A percentile compares a stretch with the other conserved stretches of the same genome.
phyloP scores from a whole-genome alignment of 2,113 vertebrate species.

The Bufo gargarizans region DNA sequence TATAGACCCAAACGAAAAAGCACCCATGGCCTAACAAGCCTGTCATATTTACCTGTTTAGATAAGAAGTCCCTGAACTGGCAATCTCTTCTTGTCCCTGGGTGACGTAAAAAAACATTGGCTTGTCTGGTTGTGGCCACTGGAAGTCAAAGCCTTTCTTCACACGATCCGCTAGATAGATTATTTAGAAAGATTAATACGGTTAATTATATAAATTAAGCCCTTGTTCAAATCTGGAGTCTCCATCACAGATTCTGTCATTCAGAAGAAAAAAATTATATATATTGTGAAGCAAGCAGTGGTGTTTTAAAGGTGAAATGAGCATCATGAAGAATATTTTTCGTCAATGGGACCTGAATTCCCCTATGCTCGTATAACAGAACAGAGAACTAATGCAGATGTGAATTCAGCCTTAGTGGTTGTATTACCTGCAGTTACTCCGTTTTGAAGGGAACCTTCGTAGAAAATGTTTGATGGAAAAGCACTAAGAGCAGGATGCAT shows the following conservation, averaged over 20 bases:
- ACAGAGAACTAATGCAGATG: too few relatives aligned
- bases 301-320: too few relatives aligned
- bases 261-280: too few relatives aligned
- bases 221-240: too few relatives aligned
- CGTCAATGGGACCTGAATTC: too few relatives aligned
- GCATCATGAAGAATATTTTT: too few relatives aligned
- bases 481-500: slow-evolving; percentile 98
- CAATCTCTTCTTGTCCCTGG: slow-evolving; percentile 97
- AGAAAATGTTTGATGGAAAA: slow-evolving; percentile 98
- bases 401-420: too few relatives aligned
- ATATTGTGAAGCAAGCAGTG: too few relatives aligned
- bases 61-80: slow-evolving; percentile 97
- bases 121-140: slow-evolving; percentile 98
- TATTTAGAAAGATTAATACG: too few relatives aligned
- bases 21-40: not conserved
- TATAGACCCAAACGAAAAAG: not conserved
- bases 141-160: slow-evolving; percentile 98
- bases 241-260: too few relatives aligned
- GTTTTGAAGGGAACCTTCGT: slow-evolving; percentile 95
- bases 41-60: slow-evolving; percentile 85
- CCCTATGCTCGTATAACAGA: too few relatives aligned
- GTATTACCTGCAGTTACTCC: slow-evolving; percentile 90
- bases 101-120: slow-evolving; percentile 99
- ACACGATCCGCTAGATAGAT: slow-evolving; percentile 85
- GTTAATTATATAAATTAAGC: too few relatives aligned